Base-by-base conservation (phyloP, 2,113 vertebrate species). In the Cricetomys ansorgei region DNA sequence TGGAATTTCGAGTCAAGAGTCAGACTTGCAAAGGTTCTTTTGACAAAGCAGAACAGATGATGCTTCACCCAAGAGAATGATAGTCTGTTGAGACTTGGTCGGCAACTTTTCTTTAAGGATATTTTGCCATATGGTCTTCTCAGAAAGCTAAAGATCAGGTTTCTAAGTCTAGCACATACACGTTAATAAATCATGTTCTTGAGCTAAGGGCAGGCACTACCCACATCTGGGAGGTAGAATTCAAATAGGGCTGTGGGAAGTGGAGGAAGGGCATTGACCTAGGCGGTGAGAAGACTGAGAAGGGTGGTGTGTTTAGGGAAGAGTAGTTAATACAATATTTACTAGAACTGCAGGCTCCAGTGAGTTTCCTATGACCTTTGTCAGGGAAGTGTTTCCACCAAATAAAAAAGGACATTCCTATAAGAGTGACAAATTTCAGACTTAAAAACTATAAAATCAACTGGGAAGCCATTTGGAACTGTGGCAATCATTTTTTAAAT, bases 111-210 rank as follows among this genome's bases (percentile, higher is more conserved):
- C 55, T 92, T 86, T 93, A 96, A 95, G 97, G 89, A 1, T 59
- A 29, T 94, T 96, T 97, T 97, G 50, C 45, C 91, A 1, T 80
- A 72, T 97, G 80, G 64, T 92, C 43, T 67, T 94, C 37, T 92
- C 88, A 90, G 89, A 89, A 80, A 96, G 67, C n/a, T 88, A 43
- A 97, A 48, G 91, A 94, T 73, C 69, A 0, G n/a, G 48, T 37
- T 69, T 87, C 83, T 89, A 59, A 80, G 91, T 84, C 93, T 86
- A 59, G 50, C n/a, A 70, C 29, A 90, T 69, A 83, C 65, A 23
- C 53, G 89, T 94, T 93, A 97, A 95, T 96, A 97, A 95, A 91
- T 92, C 48, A 69, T 93, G 45, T 84, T 96, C 50, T 85, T 96
- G 65, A 72, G 80, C 2, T 9, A 81, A 31, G 67, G 29, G 43